Base-by-base conservation (phyloP, 1,140 invertebrate genomes). In the Periplaneta americana region DNA sequence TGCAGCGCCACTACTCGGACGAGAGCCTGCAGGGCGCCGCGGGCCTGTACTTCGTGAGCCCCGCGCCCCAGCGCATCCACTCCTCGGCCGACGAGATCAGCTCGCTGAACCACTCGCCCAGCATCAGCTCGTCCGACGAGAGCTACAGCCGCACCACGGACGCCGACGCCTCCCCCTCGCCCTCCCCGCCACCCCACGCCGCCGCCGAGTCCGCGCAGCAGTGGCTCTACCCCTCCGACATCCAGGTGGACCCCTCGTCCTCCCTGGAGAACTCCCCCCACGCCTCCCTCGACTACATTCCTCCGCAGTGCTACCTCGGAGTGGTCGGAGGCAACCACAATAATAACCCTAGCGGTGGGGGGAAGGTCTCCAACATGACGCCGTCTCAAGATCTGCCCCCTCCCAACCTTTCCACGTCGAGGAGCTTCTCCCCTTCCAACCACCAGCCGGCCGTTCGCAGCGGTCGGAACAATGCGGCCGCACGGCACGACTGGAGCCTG, bases 11-110 rank as follows among this genome's bases (percentile, higher is more conserved):
- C 78, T 90, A 92, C 76, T 93, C 91, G 4, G 92, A 93, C 82
- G 92, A 94, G 85, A 93, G 92, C 84, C 84, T 93, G 15, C 91
- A 90, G 34, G 80, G 78, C 33, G 80, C 79, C 66, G 74, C 83
- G 1, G 82, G 28, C 13, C 75, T 39, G 57, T 82, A 48, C 66
- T 79, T 36, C 78, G 77, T 28, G 39, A 32, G 66, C 57, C 84
- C 85, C 34, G 83, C 85, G 33, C 88, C 86, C 10, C 86, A 88
- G 80, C 80, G 92, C 66, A 91, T 93, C n/a, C 93, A 94, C 85
- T 95, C 94, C 1, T 95, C 94, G 1, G 94, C 94, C 3, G 94
- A 95, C 86, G 94, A 95, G 86, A 91, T 95, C 28, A 95, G 93
- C 85, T 95, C 94, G 0, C 87, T 95, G 2, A 95, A 95, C 82